phyloP scores from a whole-genome alignment of 2,113 vertebrate species.

The Morone chrysops region DNA sequence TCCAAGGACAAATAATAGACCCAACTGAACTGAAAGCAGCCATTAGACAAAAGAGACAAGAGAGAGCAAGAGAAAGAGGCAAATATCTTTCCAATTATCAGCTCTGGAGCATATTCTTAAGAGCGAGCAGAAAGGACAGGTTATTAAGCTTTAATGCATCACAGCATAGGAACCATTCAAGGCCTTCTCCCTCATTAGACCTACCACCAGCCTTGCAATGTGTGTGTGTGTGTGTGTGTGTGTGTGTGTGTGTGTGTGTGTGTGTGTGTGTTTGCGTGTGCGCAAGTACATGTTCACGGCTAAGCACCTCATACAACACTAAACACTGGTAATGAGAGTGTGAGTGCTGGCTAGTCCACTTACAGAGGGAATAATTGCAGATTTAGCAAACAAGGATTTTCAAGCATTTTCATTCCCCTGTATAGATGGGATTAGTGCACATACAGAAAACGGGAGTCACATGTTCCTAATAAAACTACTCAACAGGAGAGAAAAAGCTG shows the following conservation, averaged over 20 bases:
- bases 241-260: background rate
- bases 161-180: conserved; percentile 79
- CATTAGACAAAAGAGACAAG: conserved; percentile 73
- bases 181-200: conserved; percentile 79
- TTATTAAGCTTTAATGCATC: conserved; percentile 83
- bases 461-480: conserved; percentile 72
- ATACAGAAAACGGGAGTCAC: conserved; percentile 57
- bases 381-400: conserved; percentile 75
- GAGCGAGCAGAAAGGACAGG: conserved; percentile 78
- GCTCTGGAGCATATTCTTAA: conserved; percentile 72
- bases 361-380: conserved; percentile 74
- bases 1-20: conserved; percentile 74
- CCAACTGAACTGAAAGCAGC: conserved; percentile 66
- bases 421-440: conserved; percentile 63
- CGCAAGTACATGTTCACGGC: conserved; percentile 18
- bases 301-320: conserved; percentile 72
- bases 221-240: conserved; percentile 15
- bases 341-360: conserved; percentile 68
- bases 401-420: conserved; percentile 67
- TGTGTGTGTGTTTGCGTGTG: background rate
- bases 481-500: conserved; percentile 42
- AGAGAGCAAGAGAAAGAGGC: conserved; percentile 67
- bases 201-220: conserved; percentile 48
- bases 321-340: conserved; percentile 74
- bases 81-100: conserved; percentile 82